phyloP scores from a whole-genome alignment of 2,888 invertebrate genomes.

The Athalia circularis region DNA sequence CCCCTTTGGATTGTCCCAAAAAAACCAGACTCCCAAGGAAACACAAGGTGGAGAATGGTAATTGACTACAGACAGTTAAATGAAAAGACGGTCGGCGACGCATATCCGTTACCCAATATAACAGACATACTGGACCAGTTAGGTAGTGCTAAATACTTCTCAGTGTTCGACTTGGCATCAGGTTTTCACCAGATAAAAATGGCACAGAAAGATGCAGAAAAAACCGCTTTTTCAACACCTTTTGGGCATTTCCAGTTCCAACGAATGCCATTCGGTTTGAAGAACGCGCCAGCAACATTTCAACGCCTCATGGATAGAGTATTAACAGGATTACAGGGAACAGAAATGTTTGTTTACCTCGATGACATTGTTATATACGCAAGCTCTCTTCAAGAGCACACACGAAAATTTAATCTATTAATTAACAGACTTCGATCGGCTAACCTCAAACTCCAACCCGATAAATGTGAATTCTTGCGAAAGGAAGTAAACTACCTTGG shows the following conservation, averaged over 20 bases:
- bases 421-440: not conserved
- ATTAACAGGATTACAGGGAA: conserved; percentile 50
- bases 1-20: conserved; percentile 69
- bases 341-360: no score
- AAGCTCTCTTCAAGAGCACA: no score
- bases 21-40: conserved; percentile 62
- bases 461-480: conserved; percentile 52
- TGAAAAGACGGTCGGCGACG: conserved; percentile 61
- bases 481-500: conserved; percentile 56
- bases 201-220: conserved; percentile 52
- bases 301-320: conserved; percentile 64
- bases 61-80: conserved; percentile 62
- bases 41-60: conserved; percentile 64
- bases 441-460: conserved; percentile 35
- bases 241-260: conserved; percentile 62
- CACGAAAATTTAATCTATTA: no score
- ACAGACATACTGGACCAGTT: conserved; percentile 55
- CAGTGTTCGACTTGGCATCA: conserved; percentile 58
- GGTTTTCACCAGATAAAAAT: conserved; percentile 61
- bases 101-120: conserved; percentile 60
- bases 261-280: conserved; percentile 64
- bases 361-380: no score
- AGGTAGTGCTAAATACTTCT: conserved; percentile 55
- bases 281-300: conserved; percentile 64
- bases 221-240: conserved; percentile 62